Percentiles rank a stretch among this genome's conserved stretches.
Conservation (phyloP, 2,888 invertebrate genomes). For the Coenonympha arcania region DNA sequence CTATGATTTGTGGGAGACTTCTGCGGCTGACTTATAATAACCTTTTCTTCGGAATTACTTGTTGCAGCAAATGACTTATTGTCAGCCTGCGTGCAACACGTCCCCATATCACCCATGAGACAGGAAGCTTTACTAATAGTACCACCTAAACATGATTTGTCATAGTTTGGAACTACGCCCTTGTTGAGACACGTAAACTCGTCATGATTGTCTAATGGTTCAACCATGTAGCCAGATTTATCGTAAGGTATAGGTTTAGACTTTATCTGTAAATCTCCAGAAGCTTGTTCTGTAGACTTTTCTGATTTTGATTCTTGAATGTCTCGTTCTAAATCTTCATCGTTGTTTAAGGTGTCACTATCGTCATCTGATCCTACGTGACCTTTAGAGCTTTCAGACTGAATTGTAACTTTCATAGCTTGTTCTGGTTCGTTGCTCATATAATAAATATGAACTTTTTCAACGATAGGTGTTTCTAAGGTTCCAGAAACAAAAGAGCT, state of each 20-base stretch:
- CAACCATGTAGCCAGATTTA: conserved; percentile 69
- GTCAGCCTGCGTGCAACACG: conserved; percentile 63
- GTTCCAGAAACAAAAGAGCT: conserved; percentile 85
- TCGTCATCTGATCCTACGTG: conserved; percentile 80
- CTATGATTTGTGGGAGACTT: conserved; percentile 76
- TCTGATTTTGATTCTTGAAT: conserved; percentile 68
- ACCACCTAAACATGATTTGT: conserved; percentile 65
- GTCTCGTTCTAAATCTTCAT: conserved; percentile 74
- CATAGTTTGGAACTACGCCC: conserved; percentile 62
- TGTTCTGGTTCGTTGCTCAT: conserved; percentile 84
- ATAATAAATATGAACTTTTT: conserved; percentile 86
- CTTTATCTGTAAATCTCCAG: conserved; percentile 49
- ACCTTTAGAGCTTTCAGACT: conserved; percentile 78
- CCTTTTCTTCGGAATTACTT: conserved; percentile 64
- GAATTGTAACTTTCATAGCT: conserved; percentile 82
- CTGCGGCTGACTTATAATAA: conserved; percentile 76
- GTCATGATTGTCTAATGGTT: conserved; percentile 60
- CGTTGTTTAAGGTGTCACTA: conserved; percentile 80
- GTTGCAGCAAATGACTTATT: conserved; percentile 55
- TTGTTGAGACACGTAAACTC: conserved; percentile 57
- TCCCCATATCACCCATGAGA: conserved; percentile 61
- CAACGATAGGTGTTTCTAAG: conserved; percentile 80
- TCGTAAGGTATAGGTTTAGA: conserved; percentile 64
- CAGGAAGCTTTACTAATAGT: conserved; percentile 66
- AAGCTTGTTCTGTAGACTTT: conserved; percentile 47